Evolutionary conservation across 2,888 invertebrate species (phyloP).

Genomic region (Caenorhabditis doughertyi): DNA sequence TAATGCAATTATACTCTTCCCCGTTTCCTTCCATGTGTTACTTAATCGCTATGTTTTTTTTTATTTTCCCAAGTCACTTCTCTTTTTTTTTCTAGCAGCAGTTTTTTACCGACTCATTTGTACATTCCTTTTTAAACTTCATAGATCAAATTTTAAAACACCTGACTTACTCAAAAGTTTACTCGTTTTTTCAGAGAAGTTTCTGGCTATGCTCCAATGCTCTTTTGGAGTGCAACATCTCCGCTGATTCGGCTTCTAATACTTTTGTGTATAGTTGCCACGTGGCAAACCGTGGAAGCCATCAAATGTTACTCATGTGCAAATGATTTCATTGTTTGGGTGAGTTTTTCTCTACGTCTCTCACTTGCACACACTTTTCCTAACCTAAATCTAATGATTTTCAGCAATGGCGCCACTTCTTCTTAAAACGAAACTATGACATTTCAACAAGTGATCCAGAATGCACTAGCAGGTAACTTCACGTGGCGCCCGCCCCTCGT

Average conservation of each 20-base stretch:
- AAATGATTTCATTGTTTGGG: constrained; percentile 81
- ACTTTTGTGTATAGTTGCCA: constrained; percentile 12
- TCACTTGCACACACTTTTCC: too few species aligned
- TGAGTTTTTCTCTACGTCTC: constrained; percentile 50
- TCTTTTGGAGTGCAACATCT: constrained; percentile 52
- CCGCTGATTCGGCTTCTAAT: constrained; percentile 50
- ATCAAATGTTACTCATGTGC: constrained; percentile 80
- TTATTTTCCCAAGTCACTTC: constrained; percentile 7
- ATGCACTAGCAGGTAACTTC: constrained; percentile 67
- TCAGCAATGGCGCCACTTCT: constrained; percentile 81
- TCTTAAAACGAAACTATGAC: constrained; percentile 79
- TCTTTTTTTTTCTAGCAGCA: background rate
- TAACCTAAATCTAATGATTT: constrained; percentile 36
- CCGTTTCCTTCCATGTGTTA: constrained; percentile 19
- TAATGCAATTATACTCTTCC: constrained; percentile 60
- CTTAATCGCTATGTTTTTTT: constrained; percentile 46
- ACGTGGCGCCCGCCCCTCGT: background rate
- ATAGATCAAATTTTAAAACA: background rate
- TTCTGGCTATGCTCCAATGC: constrained; percentile 64
- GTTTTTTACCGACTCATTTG: background rate
- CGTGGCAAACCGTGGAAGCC: constrained; percentile 50
- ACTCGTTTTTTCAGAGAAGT: constrained; percentile 51
- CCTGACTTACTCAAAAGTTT: constrained; percentile 39
- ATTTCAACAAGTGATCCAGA: constrained; percentile 74
- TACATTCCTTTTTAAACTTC: background rate